Evolutionary conservation across 2,113 vertebrate genomes (phyloP), one percentile per base, ranked within the genome.

Genomic region (Mesembrinibis cayennensis): DNA sequence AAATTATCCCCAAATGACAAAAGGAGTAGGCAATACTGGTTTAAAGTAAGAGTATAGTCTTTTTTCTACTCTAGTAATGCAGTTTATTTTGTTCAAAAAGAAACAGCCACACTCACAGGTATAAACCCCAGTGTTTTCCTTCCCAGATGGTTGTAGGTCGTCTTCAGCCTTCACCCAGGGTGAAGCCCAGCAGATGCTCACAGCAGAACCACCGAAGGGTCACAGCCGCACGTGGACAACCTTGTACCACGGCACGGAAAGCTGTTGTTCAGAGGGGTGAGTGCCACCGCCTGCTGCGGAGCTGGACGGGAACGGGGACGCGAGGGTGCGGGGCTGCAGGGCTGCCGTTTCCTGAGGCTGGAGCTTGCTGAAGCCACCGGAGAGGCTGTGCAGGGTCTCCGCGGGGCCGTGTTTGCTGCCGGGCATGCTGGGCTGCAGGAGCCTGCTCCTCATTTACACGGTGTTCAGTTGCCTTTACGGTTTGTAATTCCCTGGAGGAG

Each of bases 391-490:
- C 55, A 9, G n/a, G 40, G 22, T 20, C 16, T 34, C 36, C 0
- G 1, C 0, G 1, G 36, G 66, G 59, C 26, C 1, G 2, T 13
- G 38, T n/a, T 52, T 22, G 76, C 76, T 52, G 47, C 71, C 0
- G 8, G 26, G n/a, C 30, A 23, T 2, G 4, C 49, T 0, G 8
- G 36, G 49, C 87, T 78, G 72, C 47, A 21, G 55, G 32, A 61
- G 3, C 25, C 81, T 36, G 53, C 66, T 83, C 49, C 55, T 87
- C 72, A 2, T 19, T 63, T 29, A 14, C 55, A 16, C 55, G 19
- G 0, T 6, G 18, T n/a, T n/a, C 23, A 1, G 65, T 36, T 32
- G 9, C 21, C 23, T 61, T 56, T 19, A 8, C 0, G 3, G 42
- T 22, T 25, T 30, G 32, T 25, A 23, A 42, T 21, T 91, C 52